These are phyloP conservation scores for Galeruca laticollis DNA, from an alignment of 2,888 invertebrate genomes.

Conservation along the genomic window DNA sequence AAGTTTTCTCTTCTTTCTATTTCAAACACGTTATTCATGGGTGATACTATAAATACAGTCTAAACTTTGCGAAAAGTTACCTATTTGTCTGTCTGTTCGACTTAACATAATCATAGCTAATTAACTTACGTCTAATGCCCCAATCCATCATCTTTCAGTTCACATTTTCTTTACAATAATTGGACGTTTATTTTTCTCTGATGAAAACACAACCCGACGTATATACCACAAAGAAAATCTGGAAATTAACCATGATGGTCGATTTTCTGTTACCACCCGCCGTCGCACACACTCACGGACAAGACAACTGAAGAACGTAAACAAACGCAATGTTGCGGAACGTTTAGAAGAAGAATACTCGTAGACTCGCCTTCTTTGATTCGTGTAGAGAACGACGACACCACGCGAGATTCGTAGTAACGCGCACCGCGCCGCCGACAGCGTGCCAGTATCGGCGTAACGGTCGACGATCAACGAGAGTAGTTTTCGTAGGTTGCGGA, in stretches of 20 bases:
- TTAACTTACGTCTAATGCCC: conserved; percentile 78
- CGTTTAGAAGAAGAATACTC: conserved; percentile 15
- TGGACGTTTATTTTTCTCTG: background rate
- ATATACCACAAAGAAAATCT: conserved; percentile 10
- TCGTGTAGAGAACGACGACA: conserved; percentile 10
- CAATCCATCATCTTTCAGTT: conserved; percentile 76
- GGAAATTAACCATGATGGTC: conserved; percentile 11
- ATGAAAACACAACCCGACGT: conserved; percentile 12
- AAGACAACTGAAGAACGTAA: conserved; percentile 15
- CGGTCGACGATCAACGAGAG: conserved; percentile 13
- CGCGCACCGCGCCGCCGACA: conserved; percentile 3
- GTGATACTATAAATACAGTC: too few species aligned
- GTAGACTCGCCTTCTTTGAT: background rate
- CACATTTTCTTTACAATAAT: conserved; percentile 39
- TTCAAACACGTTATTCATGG: too few species aligned
- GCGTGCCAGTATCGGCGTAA: background rate
- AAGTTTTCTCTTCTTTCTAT: too few species aligned
- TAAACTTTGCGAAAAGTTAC: background rate
- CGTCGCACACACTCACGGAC: conserved; percentile 10
- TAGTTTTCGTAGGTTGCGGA: conserved; percentile 5
- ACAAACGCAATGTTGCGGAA: conserved; percentile 16
- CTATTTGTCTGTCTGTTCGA: background rate
- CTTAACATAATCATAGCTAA: background rate
- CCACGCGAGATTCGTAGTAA: conserved; percentile 17
- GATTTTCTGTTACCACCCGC: conserved; percentile 11